Evolutionary conservation across 2,797 vertebrate species (phyloP).

Genomic region (Xiphophorus birchmanni): DNA sequence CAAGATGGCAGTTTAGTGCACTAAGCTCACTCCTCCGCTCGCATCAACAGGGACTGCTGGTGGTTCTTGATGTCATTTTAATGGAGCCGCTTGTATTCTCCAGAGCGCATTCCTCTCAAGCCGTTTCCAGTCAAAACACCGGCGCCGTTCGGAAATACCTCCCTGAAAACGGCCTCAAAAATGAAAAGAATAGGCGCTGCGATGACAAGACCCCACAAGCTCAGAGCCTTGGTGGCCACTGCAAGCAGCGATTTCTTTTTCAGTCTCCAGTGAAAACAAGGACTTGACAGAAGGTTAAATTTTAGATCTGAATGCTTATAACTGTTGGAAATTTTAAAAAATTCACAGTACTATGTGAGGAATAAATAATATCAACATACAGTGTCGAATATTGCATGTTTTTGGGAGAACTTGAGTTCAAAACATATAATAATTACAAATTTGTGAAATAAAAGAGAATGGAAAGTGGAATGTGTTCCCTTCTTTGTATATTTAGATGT

Average conservation of each 20-base stretch:
- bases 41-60: not conserved
- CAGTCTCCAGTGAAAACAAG: not conserved
- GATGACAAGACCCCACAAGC: not conserved
- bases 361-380: not conserved
- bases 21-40: constrained; percentile 8
- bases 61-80: constrained; percentile 10
- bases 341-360: not conserved
- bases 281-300: not conserved
- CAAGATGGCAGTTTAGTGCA: constrained; percentile 5
- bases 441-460: not conserved
- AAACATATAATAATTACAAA: not conserved
- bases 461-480: not conserved
- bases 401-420: not conserved
- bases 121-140: constrained; percentile 5
- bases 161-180: not conserved
- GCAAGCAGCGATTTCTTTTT: not conserved
- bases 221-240: not conserved
- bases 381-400: not conserved
- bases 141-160: constrained; percentile 1
- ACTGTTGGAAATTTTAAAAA: no score
- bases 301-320: not conserved
- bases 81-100: constrained; percentile 12
- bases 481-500: not conserved
- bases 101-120: not conserved
- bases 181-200: not conserved